These are phyloP conservation scores for Emydocephalus ijimae DNA, from an alignment of 2,113 vertebrate species.

Conservation along the genomic window DNA sequence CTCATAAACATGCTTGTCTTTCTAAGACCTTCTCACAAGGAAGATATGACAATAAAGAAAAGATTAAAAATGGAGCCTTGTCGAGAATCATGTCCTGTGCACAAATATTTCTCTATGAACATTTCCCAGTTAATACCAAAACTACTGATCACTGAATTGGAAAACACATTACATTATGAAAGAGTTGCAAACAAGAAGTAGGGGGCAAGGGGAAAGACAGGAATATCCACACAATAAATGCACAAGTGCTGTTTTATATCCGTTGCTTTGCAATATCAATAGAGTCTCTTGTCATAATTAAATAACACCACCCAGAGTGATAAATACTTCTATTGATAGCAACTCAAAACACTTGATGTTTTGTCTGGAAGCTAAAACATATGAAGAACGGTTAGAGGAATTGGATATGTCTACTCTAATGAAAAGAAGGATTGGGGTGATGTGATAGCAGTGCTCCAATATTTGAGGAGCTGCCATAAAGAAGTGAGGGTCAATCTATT, in stretches of 20 bases:
- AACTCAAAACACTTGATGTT: slow-evolving; percentile 57
- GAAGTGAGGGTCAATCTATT: neutral
- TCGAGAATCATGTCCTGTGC: neutral
- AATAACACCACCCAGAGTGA: slow-evolving; percentile 63
- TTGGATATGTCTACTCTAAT: neutral
- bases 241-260: slow-evolving; percentile 62
- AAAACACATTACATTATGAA: slow-evolving; percentile 58
- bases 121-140: slow-evolving; percentile 53
- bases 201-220: neutral
- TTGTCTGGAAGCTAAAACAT: neutral
- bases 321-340: slow-evolving; percentile 63
- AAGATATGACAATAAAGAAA: neutral
- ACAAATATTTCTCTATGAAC: slow-evolving; percentile 28
- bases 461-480: neutral
- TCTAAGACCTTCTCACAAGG: neutral
- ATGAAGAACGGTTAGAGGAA: neutral
- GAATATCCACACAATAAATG: neutral
- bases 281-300: slow-evolving; percentile 66
- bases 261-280: slow-evolving; percentile 57
- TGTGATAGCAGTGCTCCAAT: neutral
- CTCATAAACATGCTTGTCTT: neutral
- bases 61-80: neutral
- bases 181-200: slow-evolving; percentile 56
- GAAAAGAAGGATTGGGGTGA: neutral
- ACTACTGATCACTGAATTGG: slow-evolving; percentile 63